Evolutionary conservation across 2,797 vertebrate genomes (phyloP).

Genomic region (Onychomys torridus): DNA sequence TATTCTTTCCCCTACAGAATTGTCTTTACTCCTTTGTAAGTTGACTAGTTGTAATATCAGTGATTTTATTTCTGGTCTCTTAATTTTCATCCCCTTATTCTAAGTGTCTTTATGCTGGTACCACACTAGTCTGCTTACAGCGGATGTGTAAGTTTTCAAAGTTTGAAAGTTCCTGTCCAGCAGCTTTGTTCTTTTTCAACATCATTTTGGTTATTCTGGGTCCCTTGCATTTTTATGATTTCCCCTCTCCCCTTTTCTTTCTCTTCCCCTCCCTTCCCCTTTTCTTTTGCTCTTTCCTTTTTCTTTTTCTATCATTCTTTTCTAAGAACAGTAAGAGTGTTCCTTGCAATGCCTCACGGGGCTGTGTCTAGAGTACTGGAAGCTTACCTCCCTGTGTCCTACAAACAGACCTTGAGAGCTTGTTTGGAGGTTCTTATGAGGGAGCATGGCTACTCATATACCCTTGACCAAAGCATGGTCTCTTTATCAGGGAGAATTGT

Average conservation of each 20-base stretch:
- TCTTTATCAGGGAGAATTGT: not conserved
- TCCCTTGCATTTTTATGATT: conserved; percentile 5
- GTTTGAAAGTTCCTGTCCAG: not conserved
- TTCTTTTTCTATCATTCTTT: not conserved
- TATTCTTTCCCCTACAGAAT: not conserved
- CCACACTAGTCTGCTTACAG: not conserved
- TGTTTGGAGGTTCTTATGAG: not conserved
- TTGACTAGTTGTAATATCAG: not conserved
- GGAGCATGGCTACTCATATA: not conserved
- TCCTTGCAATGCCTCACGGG: not conserved
- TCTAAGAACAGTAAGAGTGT: not conserved
- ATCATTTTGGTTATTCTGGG: conserved; percentile 33
- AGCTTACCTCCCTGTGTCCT: not conserved
- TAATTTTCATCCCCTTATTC: conserved; percentile 14
- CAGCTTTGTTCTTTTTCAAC: not conserved
- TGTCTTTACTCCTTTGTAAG: not conserved
- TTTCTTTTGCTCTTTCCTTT: not conserved
- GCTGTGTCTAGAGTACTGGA: not conserved
- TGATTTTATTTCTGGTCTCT: not conserved
- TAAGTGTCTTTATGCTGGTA: not conserved
- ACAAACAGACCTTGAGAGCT: not conserved
- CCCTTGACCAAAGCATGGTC: not conserved
- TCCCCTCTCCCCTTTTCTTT: not conserved
- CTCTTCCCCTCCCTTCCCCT: not conserved
- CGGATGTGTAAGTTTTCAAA: conserved; percentile 11